These are phyloP conservation scores for Octopus bimaculoides DNA, from an alignment of 1,140 invertebrate species.

Conservation along the genomic window DNA sequence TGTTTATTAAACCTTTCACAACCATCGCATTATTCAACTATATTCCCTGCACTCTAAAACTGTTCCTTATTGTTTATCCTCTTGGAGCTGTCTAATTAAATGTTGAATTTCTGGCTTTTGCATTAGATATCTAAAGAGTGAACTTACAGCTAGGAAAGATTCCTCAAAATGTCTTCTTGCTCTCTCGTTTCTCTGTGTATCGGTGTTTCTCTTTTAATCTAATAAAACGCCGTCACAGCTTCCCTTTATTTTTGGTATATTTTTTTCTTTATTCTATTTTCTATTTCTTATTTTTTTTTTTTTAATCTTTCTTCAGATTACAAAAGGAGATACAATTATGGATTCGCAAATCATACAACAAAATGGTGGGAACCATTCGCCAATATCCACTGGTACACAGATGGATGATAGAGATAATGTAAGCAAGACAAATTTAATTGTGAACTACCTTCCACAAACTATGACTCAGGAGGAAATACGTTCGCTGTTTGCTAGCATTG, in stretches of 20 bases:
- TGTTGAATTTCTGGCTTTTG: no score
- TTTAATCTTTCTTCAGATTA: background rate
- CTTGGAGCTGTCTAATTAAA: no score
- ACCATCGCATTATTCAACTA: no score
- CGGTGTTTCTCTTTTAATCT: no score
- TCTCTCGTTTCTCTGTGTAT: no score
- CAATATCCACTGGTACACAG: slow-evolving; percentile 39
- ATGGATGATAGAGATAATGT: slow-evolving; percentile 66
- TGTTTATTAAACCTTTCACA: no score
- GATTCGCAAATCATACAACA: slow-evolving; percentile 25
- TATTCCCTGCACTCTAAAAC: no score
- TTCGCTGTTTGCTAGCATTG: slow-evolving; percentile 95
- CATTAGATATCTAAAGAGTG: no score
- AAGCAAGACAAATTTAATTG: slow-evolving; percentile 96
- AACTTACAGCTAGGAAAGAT: no score
- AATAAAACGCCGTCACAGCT: background rate
- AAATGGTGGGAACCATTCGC: slow-evolving; percentile 46
- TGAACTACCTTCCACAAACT: slow-evolving; percentile 98
- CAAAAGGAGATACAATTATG: slow-evolving; percentile 13
- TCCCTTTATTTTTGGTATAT: background rate
- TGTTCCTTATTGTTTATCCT: no score
- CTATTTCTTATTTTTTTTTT: background rate
- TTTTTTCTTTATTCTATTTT: background rate
- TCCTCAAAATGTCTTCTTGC: no score
- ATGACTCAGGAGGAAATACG: slow-evolving; percentile 99